These are phyloP conservation scores for Calosoma granatense DNA, from an alignment of 1,140 invertebrate species.

Conservation along the genomic window DNA sequence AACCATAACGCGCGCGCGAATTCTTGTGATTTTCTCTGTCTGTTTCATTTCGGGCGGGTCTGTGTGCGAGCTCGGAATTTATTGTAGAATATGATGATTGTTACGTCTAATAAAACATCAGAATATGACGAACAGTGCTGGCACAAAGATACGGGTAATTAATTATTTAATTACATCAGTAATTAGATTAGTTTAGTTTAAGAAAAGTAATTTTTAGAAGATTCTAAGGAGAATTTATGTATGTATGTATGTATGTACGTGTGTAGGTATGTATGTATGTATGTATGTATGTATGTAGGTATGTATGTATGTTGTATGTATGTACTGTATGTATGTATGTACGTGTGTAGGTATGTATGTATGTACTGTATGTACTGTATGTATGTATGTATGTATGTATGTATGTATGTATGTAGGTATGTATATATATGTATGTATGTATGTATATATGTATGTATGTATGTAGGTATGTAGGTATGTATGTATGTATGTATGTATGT, in stretches of 20 bases:
- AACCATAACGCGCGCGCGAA: too few species aligned
- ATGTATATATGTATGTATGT: background rate
- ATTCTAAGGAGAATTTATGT: background rate
- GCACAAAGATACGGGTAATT: too few species aligned
- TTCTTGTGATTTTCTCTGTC: too few species aligned
- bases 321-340: background rate
- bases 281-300: background rate
- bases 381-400: constrained; percentile 1
- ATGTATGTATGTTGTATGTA: background rate
- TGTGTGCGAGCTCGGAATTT: too few species aligned
- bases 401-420: background rate
- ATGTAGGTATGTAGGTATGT: background rate
- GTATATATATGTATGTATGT: constrained; percentile 1
- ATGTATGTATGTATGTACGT: background rate
- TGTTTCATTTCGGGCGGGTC: too few species aligned
- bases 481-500: background rate
- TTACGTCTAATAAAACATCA: too few species aligned
- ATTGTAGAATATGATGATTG: too few species aligned
- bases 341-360: background rate
- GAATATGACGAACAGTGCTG: too few species aligned
- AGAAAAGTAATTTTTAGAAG: background rate
- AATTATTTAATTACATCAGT: too few species aligned
- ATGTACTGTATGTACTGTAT: background rate
- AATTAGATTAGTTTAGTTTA: too few species aligned
- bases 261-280: background rate